Conservation (phyloP, 2,888 invertebrate species). For the Elysia crispata region DNA sequence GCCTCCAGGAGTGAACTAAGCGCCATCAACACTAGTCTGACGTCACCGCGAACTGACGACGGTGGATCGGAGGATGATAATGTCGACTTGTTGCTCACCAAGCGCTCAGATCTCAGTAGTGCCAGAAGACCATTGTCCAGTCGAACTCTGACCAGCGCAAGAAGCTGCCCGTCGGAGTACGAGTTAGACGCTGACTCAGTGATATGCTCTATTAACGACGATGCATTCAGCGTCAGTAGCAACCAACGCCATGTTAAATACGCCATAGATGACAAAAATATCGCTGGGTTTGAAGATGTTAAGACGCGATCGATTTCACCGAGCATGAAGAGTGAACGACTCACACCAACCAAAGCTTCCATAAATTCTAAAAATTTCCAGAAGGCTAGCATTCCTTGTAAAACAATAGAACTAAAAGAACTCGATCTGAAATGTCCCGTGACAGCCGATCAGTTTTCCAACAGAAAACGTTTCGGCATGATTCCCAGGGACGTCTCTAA, state of each 20-base stretch:
- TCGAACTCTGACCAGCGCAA: background rate
- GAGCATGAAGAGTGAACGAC: too few relatives aligned
- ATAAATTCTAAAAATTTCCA: too few relatives aligned
- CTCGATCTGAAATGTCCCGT: background rate
- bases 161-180: background rate
- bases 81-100: background rate
- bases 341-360: too few relatives aligned
- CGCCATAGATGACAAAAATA: too few relatives aligned
- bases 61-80: background rate
- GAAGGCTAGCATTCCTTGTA: background rate
- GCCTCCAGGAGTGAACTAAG: slow-evolving; percentile 2
- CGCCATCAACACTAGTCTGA: background rate
- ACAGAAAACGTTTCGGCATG: background rate
- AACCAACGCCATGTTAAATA: too few relatives aligned
- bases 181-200: slow-evolving; percentile 10
- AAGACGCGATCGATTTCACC: too few relatives aligned
- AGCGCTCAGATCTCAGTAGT: background rate
- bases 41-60: background rate
- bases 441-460: slow-evolving; percentile 16
- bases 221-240: background rate
- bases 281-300: too few relatives aligned
- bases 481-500: background rate
- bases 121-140: background rate
- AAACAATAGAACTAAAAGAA: slow-evolving; percentile 23
- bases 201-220: background rate